A percentile compares a stretch with the other conserved stretches of the same genome.
Evolutionary conservation across 2,113 vertebrate genomes (phyloP).

Genomic region (Oxygymnocypris stewartii): DNA sequence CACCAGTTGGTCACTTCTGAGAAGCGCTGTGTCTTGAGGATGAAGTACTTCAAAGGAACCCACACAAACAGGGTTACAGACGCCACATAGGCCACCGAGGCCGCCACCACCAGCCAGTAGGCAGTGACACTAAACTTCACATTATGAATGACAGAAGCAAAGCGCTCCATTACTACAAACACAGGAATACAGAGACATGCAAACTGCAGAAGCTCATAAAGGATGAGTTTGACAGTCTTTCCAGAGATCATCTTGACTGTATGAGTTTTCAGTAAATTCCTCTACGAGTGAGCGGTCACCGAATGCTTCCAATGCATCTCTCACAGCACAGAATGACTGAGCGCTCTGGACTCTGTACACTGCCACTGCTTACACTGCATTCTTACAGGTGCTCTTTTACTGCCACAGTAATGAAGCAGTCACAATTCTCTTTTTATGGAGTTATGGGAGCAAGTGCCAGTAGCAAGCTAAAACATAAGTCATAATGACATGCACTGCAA

Average conservation of each 20-base stretch:
- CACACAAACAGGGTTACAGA: slow-evolving; percentile 78
- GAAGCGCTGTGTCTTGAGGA: slow-evolving; percentile 67
- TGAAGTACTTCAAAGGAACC: slow-evolving; percentile 81
- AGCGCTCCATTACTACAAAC: slow-evolving; percentile 73
- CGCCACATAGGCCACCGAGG: slow-evolving; percentile 78
- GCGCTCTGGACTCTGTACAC: slow-evolving; percentile 71
- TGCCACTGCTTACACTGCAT: slow-evolving; percentile 69
- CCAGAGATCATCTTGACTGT: slow-evolving; percentile 71
- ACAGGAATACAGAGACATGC: slow-evolving; percentile 64
- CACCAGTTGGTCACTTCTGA: slow-evolving; percentile 70
- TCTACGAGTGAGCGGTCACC: slow-evolving; percentile 32
- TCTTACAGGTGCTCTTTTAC: slow-evolving; percentile 69
- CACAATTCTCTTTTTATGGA: slow-evolving; percentile 65
- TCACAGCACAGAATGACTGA: slow-evolving; percentile 10
- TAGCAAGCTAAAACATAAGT: neutral
- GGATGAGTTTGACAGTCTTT: slow-evolving; percentile 73
- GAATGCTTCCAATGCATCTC: slow-evolving; percentile 45
- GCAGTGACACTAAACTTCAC: slow-evolving; percentile 51
- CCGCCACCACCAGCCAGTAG: slow-evolving; percentile 83
- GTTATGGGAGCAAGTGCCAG: slow-evolving; percentile 34
- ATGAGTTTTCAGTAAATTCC: slow-evolving; percentile 25
- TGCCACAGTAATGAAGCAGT: slow-evolving; percentile 63
- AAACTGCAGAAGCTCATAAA: slow-evolving; percentile 77
- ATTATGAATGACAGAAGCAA: slow-evolving; percentile 60
- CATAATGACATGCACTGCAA: neutral